These are phyloP conservation scores for Drosophila sordidapex DNA, from an alignment of 2,888 invertebrate species.

Conservation along the genomic window DNA sequence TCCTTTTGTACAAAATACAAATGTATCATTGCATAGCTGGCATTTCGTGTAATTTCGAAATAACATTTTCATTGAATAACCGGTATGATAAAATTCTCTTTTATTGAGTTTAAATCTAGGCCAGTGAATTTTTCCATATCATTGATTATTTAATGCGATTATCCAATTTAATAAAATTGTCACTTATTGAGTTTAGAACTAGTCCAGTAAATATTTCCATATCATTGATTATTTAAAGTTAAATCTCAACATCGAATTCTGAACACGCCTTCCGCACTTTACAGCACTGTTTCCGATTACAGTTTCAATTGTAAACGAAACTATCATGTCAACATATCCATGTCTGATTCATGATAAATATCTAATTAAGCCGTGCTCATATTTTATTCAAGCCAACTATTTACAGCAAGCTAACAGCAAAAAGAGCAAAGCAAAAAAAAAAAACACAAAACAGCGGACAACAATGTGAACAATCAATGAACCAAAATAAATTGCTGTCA, in stretches of 20 bases:
- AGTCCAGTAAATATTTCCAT: not conserved
- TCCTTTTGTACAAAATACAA: not conserved
- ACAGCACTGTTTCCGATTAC: not conserved
- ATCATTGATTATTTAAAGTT: not conserved
- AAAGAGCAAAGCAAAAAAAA: slow-evolving; percentile 16
- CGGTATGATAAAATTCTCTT: not conserved
- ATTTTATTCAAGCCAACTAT: slow-evolving; percentile 13
- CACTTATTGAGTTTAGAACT: not conserved
- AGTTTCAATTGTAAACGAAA: slow-evolving; percentile 12
- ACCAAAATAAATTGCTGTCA: slow-evolving; percentile 62
- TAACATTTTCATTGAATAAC: not conserved
- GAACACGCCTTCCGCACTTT: not conserved
- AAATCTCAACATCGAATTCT: not conserved
- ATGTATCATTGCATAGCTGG: not conserved
- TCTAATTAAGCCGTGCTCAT: slow-evolving; percentile 16
- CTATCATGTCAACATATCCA: slow-evolving; percentile 7
- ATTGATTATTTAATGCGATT: not conserved
- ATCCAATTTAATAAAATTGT: not conserved
- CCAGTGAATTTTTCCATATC: not conserved
- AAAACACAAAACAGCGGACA: slow-evolving; percentile 9
- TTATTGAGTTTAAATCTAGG: not conserved
- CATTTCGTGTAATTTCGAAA: not conserved
- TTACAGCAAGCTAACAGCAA: slow-evolving; percentile 48
- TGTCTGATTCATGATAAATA: slow-evolving; percentile 24
- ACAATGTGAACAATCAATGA: slow-evolving; percentile 59